Evolutionary conservation across 2,888 invertebrate species (phyloP).

Genomic region (Prenolepis imparis): DNA sequence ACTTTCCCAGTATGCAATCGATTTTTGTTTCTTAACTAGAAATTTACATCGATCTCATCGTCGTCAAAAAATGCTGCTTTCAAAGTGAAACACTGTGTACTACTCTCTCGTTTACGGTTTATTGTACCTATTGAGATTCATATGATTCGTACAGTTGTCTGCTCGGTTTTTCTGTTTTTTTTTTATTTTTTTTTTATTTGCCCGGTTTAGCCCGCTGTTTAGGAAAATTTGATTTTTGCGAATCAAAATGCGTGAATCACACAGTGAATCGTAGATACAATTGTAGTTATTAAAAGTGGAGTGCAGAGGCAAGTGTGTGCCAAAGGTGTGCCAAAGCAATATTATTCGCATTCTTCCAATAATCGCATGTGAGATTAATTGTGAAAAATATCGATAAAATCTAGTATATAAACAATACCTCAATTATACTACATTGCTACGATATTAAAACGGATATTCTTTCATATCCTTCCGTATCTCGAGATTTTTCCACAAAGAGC

Average conservation of each 20-base stretch:
- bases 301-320: conserved; percentile 63
- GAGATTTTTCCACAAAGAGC: conserved; percentile 72
- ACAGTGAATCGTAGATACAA: conserved; percentile 54
- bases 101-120: conserved; percentile 4
- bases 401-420: conserved; percentile 58
- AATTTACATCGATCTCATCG: not conserved
- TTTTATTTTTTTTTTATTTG: conserved; percentile 16
- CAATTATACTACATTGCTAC: conserved; percentile 57
- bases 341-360: conserved; percentile 54
- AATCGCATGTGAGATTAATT: conserved; percentile 57
- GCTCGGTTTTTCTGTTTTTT: conserved; percentile 59
- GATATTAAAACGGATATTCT: conserved; percentile 60
- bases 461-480: conserved; percentile 56
- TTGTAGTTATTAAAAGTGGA: conserved; percentile 68
- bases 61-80: not conserved
- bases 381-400: conserved; percentile 58
- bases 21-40: conserved; percentile 4
- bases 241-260: conserved; percentile 42
- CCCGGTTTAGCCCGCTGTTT: conserved; percentile 51
- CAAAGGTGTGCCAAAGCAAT: conserved; percentile 62
- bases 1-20: not conserved
- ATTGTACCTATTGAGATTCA: conserved; percentile 45
- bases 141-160: conserved; percentile 62
- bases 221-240: conserved; percentile 72
- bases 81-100: conserved; percentile 8